phyloP scores from a whole-genome alignment of 2,797 vertebrate genomes.

The Schizopygopsis malacanthus region DNA sequence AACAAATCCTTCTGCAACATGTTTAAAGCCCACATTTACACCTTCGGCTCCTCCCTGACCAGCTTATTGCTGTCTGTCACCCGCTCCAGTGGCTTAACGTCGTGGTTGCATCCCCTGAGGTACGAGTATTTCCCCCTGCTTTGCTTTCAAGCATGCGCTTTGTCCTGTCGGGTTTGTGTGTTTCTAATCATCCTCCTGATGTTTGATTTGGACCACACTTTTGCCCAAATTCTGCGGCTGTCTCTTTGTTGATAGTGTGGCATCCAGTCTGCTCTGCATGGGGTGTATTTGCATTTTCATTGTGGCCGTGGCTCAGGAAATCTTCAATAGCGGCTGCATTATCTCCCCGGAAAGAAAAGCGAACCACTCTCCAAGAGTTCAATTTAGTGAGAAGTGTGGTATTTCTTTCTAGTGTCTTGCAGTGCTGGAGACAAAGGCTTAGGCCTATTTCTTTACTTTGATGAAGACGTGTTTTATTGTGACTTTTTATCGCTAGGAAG shows the following conservation, averaged over 20 bases:
- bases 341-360: constrained; percentile 69
- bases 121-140: background rate
- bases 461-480: constrained; percentile 59
- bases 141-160: constrained; percentile 32
- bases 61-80: constrained; percentile 50
- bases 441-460: constrained; percentile 63
- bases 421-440: constrained; percentile 60
- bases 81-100: constrained; percentile 35
- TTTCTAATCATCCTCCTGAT: constrained; percentile 71
- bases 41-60: constrained; percentile 42
- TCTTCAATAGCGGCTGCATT: constrained; percentile 76
- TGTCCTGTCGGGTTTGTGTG: constrained; percentile 66
- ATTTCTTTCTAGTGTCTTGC: constrained; percentile 12
- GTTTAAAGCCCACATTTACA: constrained; percentile 49
- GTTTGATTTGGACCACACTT: constrained; percentile 75
- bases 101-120: constrained; percentile 38
- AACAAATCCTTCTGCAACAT: constrained; percentile 53
- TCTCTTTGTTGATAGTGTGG: constrained; percentile 77
- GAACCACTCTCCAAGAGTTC: constrained; percentile 51
- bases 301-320: constrained; percentile 71
- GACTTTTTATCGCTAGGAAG: constrained; percentile 48
- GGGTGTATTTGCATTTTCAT: constrained; percentile 78
- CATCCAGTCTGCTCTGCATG: constrained; percentile 69
- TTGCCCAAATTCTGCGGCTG: constrained; percentile 68
- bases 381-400: constrained; percentile 30